A percentile compares a stretch with the other conserved stretches of the same genome.
phyloP scores from a whole-genome alignment of 2,888 invertebrate species.

The Tuberolachnus salignus region DNA sequence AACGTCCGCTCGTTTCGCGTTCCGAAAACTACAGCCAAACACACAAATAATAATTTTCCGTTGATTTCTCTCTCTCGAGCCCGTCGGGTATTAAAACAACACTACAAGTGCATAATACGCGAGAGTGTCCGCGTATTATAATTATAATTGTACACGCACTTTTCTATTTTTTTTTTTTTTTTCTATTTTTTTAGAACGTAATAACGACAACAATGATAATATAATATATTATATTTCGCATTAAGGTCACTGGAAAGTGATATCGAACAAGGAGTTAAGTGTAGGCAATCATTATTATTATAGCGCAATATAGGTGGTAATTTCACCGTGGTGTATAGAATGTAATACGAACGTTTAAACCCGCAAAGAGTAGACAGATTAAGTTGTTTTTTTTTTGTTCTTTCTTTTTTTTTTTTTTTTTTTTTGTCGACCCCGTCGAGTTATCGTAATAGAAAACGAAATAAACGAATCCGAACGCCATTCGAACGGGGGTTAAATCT shows the following conservation, averaged over 20 bases:
- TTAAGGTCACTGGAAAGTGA: constrained; percentile 55
- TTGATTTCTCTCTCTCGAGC: constrained; percentile 40
- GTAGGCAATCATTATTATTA: constrained; percentile 40
- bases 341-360: no score
- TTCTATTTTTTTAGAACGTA: no score
- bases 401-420: no score
- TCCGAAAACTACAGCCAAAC: constrained; percentile 17
- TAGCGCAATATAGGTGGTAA: not conserved
- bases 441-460: no score
- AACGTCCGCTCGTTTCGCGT: constrained; percentile 4
- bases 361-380: no score
- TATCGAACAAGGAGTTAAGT: constrained; percentile 50
- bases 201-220: not conserved
- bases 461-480: no score
- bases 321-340: not conserved
- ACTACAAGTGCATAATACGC: no score
- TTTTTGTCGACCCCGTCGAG: no score
- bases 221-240: constrained; percentile 29
- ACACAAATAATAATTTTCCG: constrained; percentile 22
- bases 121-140: not conserved
- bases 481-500: no score
- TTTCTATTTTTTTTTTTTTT: no score
- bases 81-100: no score
- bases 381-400: no score
- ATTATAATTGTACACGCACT: not conserved